Base-by-base conservation (phyloP, 2,797 vertebrate genomes). In the Fringilla coelebs region DNA sequence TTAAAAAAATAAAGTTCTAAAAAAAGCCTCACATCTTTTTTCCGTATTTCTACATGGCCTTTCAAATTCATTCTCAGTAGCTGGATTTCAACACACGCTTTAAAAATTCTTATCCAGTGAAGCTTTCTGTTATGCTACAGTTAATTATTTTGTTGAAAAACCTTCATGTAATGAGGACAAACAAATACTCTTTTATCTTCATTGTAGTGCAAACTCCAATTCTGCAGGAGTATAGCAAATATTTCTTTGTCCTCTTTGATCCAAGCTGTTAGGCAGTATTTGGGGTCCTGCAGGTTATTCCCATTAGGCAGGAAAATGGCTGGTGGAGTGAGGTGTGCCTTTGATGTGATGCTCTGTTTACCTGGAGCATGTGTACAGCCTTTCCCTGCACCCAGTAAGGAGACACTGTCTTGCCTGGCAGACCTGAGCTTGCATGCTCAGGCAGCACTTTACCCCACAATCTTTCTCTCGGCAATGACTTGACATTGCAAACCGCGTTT, bases 61-160 rank as follows among this genome's bases (percentile, higher is more conserved):
- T 93, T 82, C 80, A 92, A 89, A 93, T 94, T 89, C 60, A n/a
- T 94, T 96, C 85, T 61, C 90, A 84, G 67, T 68, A 95, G 94
- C 62, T 18, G 49, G 49, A 91, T 96, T 95, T 96, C 74, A 80
- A 67, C 32, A 49, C 38, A 73, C 54, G 88, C 54, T 93, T 87
- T 74, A 85, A 93, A 94, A 92, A 74, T 83, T 72, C 28, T 82
- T 86, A 86, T 51, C 45, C 54, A 54, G 36, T 17, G 66, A 94
- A 87, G 85, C 55, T 86, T 89, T 92, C 85, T 86, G 92, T 95
- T 86, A 68, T 61, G 62, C 54, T 84, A 62, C 78, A 85, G 89
- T 93, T 93, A 95, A 93, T 97, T 95, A 94, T 91, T 94, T 85
- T 93, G 88, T 95, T 95, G 83, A 83, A 78, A 94, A 96, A 93